These are phyloP conservation scores for Macrosiphum euphorbiae DNA, from an alignment of 2,888 invertebrate species.

Conservation along the genomic window DNA sequence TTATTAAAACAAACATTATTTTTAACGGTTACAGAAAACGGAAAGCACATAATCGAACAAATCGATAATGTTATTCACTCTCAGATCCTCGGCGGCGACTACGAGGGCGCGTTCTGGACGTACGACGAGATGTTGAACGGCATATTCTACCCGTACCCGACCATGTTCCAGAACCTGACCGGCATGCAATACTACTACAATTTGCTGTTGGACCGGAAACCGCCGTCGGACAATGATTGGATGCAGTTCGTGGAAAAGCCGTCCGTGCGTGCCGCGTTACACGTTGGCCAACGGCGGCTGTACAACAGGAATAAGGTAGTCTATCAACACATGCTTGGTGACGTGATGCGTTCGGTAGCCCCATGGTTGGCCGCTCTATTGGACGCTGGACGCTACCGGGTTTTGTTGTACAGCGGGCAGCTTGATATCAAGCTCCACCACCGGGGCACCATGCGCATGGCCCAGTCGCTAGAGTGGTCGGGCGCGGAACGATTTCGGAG, in stretches of 20 bases:
- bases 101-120: conserved; percentile 78
- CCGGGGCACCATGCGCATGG: conserved; percentile 69
- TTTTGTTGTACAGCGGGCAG: conserved; percentile 78
- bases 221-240: conserved; percentile 68
- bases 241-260: conserved; percentile 70
- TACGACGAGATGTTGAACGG: conserved; percentile 81
- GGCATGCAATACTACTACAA: conserved; percentile 85
- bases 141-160: conserved; percentile 69
- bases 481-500: conserved; percentile 42
- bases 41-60: conserved; percentile 72
- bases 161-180: conserved; percentile 81
- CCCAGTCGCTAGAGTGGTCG: conserved; percentile 31
- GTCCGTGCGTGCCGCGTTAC: conserved; percentile 80
- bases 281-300: conserved; percentile 85
- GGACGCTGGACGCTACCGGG: conserved; percentile 33
- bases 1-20: too few species aligned
- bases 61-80: conserved; percentile 67
- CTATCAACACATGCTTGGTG: conserved; percentile 76
- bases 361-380: conserved; percentile 72
- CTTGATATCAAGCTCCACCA: conserved; percentile 93
- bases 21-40: conserved; percentile 73
- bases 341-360: conserved; percentile 86
- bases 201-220: conserved; percentile 59
- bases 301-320: conserved; percentile 71
- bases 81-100: conserved; percentile 76